A percentile compares a stretch with the other conserved stretches of the same genome.
Evolutionary conservation across 2,888 invertebrate species (phyloP).

Genomic region (Tyria jacobaeae): DNA sequence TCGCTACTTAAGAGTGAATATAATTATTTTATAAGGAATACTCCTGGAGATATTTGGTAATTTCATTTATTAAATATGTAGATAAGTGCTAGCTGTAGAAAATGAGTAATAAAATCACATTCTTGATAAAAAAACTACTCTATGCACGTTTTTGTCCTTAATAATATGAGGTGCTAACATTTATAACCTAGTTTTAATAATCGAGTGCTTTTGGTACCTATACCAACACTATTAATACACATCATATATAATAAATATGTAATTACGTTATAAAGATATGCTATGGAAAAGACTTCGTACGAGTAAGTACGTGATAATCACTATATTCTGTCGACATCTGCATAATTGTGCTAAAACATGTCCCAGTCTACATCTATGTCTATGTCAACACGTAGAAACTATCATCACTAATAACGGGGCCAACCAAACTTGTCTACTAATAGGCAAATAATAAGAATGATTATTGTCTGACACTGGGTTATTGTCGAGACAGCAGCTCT

Average conservation of each 20-base stretch:
- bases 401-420: constrained; percentile 58
- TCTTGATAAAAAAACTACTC: constrained; percentile 41
- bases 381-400: constrained; percentile 45
- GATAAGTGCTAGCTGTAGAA: constrained; percentile 44
- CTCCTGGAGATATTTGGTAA: constrained; percentile 29
- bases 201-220: constrained; percentile 21
- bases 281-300: constrained; percentile 46
- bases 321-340: constrained; percentile 24
- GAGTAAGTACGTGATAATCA: constrained; percentile 32
- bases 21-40: constrained; percentile 41
- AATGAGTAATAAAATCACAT: constrained; percentile 40
- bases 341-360: constrained; percentile 38
- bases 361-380: constrained; percentile 37
- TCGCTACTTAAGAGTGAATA: constrained; percentile 29
- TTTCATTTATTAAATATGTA: constrained; percentile 33
- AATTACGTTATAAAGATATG: constrained; percentile 48
- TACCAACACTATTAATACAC: constrained; percentile 34
- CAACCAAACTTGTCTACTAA: constrained; percentile 68
- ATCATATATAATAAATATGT: constrained; percentile 28
- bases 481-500: constrained; percentile 86
- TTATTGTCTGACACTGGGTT: constrained; percentile 87
- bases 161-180: constrained; percentile 11
- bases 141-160: constrained; percentile 18
- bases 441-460: constrained; percentile 79
- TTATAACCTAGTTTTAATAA: constrained; percentile 12